Base-by-base conservation (phyloP, 2,888 invertebrate genomes). In the Nephrotoma guestfalica region DNA sequence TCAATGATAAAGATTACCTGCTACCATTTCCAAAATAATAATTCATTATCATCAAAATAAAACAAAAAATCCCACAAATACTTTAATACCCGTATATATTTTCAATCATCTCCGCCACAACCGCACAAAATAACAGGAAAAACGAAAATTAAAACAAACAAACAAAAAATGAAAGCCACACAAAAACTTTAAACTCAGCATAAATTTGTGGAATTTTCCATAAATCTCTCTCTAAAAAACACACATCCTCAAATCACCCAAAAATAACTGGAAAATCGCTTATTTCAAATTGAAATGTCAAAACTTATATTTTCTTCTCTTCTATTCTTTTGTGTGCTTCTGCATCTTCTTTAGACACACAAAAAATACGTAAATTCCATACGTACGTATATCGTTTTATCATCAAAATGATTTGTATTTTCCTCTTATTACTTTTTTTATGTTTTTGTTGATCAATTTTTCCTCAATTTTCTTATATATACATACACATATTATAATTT, bases 221-320 rank as follows among this genome's bases (percentile, higher is more conserved):
- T 71, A 71, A 71, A 71, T 71, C 71, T 71, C 71, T 51, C 15
- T 71, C 71, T 6, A 18, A 71, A 71, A 71, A 71, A 71, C 30
- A 30, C 6, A 71, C 30, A 71, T 30, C 71, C 71, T 71, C 71
- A 71, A 71, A 71, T 71, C 71, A 71, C 18, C 71, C 30, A 71
- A 71, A 71, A 71, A 71, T 71, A 71, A 71, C 71, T 71, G 71
- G 71, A 71, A 71, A 71, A 71, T 71, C 71, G 71, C 30, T 71
- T 84, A 84, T 42, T 41, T 84, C 42, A 84, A 84, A 84, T 84
- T 84, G 41, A 84, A 84, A 84, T 84, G 84, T 84, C 84, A 84
- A 84, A 84, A 84, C 84, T 84, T 84, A 84, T 84, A 71, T 71
- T 71, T 71, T 71, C 71, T 30, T 71, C 30, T 71, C 30, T 4